These are phyloP conservation scores for Actenoides hombroni DNA, from an alignment of 2,113 vertebrate species.

Conservation along the genomic window DNA sequence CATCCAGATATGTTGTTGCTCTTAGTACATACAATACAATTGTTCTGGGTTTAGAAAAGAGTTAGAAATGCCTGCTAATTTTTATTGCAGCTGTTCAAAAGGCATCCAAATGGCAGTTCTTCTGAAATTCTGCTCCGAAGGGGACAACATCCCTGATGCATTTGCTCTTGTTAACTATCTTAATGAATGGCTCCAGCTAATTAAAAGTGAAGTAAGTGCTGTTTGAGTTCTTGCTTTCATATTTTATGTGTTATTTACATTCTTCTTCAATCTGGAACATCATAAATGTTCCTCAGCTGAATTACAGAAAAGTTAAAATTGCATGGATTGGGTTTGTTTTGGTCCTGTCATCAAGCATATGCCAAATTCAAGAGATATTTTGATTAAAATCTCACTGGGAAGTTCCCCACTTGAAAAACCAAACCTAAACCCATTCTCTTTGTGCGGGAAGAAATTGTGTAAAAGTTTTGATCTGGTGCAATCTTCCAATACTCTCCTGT, in stretches of 20 bases:
- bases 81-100: conserved; percentile 81
- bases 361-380: background rate
- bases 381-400: background rate
- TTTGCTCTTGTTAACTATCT: conserved; percentile 86
- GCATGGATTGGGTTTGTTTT: background rate
- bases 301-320: background rate
- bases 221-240: background rate
- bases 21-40: background rate
- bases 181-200: conserved; percentile 90
- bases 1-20: background rate
- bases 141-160: conserved; percentile 94
- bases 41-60: background rate
- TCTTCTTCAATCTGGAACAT: background rate
- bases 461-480: background rate
- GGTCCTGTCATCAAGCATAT: background rate
- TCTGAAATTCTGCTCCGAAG: conserved; percentile 95
- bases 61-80: background rate
- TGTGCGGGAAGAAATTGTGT: background rate
- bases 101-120: conserved; percentile 86
- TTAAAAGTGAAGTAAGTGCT: conserved; percentile 82
- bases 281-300: background rate
- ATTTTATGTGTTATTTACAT: background rate
- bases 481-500: background rate
- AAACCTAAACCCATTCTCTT: background rate
- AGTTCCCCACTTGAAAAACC: background rate